phyloP scores from a whole-genome alignment of 2,888 invertebrate genomes.

The Crematogaster levior region DNA sequence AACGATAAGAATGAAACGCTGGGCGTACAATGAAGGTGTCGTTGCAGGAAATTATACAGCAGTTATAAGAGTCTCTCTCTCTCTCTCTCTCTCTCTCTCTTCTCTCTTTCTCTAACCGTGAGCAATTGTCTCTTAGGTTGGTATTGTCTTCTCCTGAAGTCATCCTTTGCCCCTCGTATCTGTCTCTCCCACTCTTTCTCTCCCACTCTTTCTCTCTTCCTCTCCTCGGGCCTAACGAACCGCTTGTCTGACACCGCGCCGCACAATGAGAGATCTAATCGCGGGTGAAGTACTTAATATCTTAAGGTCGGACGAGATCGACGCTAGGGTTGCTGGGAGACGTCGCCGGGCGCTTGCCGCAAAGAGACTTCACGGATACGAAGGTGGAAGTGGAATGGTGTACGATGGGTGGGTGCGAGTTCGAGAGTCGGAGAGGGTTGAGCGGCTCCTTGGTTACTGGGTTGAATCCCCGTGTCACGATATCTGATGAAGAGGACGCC shows the following conservation, averaged over 20 bases:
- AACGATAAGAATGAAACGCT: constrained; percentile 84
- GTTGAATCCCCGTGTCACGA: constrained; percentile 72
- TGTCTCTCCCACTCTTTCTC: constrained; percentile 70
- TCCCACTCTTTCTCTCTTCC: constrained; percentile 44
- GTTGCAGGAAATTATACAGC: constrained; percentile 86
- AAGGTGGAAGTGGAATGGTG: constrained; percentile 26
- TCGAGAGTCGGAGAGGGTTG: constrained; percentile 55
- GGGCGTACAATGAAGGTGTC: constrained; percentile 85
- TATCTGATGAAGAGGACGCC: constrained; percentile 83
- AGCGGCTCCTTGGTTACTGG: constrained; percentile 66
- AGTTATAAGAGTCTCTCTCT: constrained; percentile 83
- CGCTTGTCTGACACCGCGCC: constrained; percentile 84
- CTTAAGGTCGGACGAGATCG: constrained; percentile 82
- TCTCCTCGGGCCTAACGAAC: constrained; percentile 75
- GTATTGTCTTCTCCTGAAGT: constrained; percentile 80
- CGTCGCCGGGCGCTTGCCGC: constrained; percentile 53
- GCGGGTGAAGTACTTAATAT: constrained; percentile 85
- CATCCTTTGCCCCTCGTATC: constrained; percentile 65
- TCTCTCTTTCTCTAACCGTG: constrained; percentile 60
- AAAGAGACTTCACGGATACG: constrained; percentile 51
- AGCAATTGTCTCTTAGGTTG: constrained; percentile 84
- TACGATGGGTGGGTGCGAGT: constrained; percentile 48
- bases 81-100: constrained; percentile 57
- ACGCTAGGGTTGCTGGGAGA: constrained; percentile 54
- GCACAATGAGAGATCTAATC: constrained; percentile 86